Evolutionary conservation across 2,888 invertebrate species (phyloP).

Genomic region (Corythucha ciliata): DNA sequence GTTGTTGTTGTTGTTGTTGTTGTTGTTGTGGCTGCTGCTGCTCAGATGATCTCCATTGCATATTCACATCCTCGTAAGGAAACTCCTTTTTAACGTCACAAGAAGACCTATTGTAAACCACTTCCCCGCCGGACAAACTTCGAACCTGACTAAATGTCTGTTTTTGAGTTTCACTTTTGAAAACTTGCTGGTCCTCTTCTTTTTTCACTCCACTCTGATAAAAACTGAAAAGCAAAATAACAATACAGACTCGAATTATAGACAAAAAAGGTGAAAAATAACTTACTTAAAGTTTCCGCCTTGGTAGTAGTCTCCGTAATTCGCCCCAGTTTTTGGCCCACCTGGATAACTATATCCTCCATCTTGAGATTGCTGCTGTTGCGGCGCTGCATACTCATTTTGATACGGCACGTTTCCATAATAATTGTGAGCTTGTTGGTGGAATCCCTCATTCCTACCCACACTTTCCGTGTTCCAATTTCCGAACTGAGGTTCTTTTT

Average conservation of each 20-base stretch:
- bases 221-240: no score
- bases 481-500: constrained; percentile 9
- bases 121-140: constrained; percentile 15
- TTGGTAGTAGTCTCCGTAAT: no score
- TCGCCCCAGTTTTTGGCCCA: no score
- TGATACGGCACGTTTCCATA: constrained; percentile 17
- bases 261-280: no score
- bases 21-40: constrained; percentile 10
- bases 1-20: not conserved
- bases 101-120: constrained; percentile 14
- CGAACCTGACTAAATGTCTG: constrained; percentile 16
- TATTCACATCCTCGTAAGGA: constrained; percentile 11
- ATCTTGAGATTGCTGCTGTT: no score
- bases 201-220: not conserved
- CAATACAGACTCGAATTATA: no score
- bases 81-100: constrained; percentile 20
- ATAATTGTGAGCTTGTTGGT: no score
- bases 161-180: not conserved
- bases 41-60: constrained; percentile 14
- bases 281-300: no score
- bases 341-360: no score
- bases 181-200: not conserved
- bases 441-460: no score
- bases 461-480: constrained; percentile 18
- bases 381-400: no score